A percentile compares a stretch with the other conserved stretches of the same genome.
Conservation (phyloP, 2,113 vertebrate genomes). For the Orcinus orca region DNA sequence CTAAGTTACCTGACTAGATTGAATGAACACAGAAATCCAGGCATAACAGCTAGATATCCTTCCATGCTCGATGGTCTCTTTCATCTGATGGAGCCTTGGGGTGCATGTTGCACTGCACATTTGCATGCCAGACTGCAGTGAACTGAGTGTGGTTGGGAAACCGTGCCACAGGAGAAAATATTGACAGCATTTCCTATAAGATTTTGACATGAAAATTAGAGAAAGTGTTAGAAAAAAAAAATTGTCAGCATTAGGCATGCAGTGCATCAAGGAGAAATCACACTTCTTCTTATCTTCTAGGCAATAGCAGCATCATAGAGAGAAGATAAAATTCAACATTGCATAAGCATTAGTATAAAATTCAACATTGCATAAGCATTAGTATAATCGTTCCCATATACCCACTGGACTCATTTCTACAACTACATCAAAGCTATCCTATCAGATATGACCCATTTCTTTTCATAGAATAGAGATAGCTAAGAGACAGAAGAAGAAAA, state of each 20-base stretch:
- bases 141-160: background rate
- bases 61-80: background rate
- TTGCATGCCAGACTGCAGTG: background rate
- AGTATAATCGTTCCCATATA: background rate
- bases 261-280: background rate
- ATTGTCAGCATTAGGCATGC: background rate
- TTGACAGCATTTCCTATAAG: background rate
- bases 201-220: background rate
- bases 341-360: background rate
- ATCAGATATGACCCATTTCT: background rate
- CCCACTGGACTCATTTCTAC: background rate
- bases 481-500: background rate
- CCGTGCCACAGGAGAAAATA: background rate
- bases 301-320: background rate
- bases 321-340: background rate
- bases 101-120: background rate
- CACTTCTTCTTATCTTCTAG: background rate
- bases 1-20: background rate
- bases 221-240: background rate
- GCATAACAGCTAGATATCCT: background rate
- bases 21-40: background rate
- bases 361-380: background rate
- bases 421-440: background rate
- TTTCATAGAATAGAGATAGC: background rate
- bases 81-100: background rate